Percentiles rank a stretch among this genome's conserved stretches.
Conservation (phyloP, 2,888 invertebrate genomes). For the Agrochola lota region DNA sequence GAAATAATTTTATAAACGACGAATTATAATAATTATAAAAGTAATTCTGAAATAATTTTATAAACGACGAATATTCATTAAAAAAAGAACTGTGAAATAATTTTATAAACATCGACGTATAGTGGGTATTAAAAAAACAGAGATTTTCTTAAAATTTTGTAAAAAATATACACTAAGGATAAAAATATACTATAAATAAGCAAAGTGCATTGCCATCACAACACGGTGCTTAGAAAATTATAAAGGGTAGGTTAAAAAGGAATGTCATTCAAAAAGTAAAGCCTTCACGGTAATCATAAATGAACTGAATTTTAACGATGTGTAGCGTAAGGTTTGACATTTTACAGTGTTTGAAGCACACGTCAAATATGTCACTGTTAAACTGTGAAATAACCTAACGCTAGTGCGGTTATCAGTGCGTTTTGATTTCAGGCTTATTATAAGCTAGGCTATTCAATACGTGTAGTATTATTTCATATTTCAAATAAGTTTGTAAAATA, state of each 20-base stretch:
- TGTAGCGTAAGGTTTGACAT: neutral
- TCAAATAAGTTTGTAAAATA: neutral
- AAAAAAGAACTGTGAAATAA: neutral
- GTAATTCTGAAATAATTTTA: neutral
- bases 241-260: conserved; percentile 29
- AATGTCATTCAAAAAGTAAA: conserved; percentile 25
- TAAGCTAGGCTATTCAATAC: neutral
- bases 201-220: conserved; percentile 41
- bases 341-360: neutral
- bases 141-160: conserved; percentile 27
- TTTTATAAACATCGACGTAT: conserved; percentile 13
- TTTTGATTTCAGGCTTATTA: neutral
- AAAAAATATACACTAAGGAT: conserved; percentile 45
- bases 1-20: conserved; percentile 13
- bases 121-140: conserved; percentile 5
- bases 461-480: neutral
- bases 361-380: neutral
- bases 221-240: conserved; percentile 42
- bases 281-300: neutral
- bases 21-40: conserved; percentile 6
- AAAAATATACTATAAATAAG: conserved; percentile 54
- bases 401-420: neutral
- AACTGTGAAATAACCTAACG: neutral
- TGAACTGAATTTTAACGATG: neutral
- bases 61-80: conserved; percentile 16